These are phyloP conservation scores for Pseudomyrmex dendroicus DNA, from an alignment of 1,140 invertebrate genomes.

Conservation along the genomic window DNA sequence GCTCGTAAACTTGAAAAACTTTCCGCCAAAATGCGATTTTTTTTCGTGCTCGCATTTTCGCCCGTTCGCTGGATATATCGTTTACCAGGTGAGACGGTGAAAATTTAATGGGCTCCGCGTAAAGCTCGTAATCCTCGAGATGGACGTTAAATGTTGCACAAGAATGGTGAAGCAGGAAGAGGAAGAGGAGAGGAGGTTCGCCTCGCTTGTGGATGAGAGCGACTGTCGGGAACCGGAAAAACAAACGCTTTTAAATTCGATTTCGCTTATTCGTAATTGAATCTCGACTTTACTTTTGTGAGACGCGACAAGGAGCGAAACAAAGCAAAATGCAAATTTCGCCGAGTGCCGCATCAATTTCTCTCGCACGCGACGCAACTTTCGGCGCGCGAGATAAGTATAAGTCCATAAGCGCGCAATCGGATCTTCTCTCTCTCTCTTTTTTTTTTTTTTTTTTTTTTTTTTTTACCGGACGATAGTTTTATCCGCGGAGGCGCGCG, in stretches of 20 bases:
- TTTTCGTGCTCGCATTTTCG: not conserved
- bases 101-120: constrained; percentile 37
- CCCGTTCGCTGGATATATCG: constrained; percentile 6
- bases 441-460: not conserved
- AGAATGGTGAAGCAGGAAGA: no score
- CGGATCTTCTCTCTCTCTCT: not conserved
- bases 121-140: constrained; percentile 34
- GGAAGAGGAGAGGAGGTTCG: not conserved
- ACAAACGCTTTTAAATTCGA: constrained; percentile 48
- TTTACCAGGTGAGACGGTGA: constrained; percentile 40
- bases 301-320: not conserved
- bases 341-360: constrained; percentile 28
- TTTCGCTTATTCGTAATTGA: constrained; percentile 35
- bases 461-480: not conserved
- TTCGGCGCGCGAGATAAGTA: constrained; percentile 12
- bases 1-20: constrained; percentile 30
- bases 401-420: constrained; percentile 25
- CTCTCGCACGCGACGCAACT: constrained; percentile 4
- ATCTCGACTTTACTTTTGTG: constrained; percentile 19
- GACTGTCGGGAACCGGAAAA: constrained; percentile 6
- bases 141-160: constrained; percentile 48
- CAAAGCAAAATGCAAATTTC: constrained; percentile 34
- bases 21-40: constrained; percentile 16
- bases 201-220: constrained; percentile 1
- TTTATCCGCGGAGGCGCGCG: not conserved